Evolutionary conservation across 2,888 invertebrate species (phyloP).

Genomic region (Leptodirus hochenwartii): DNA sequence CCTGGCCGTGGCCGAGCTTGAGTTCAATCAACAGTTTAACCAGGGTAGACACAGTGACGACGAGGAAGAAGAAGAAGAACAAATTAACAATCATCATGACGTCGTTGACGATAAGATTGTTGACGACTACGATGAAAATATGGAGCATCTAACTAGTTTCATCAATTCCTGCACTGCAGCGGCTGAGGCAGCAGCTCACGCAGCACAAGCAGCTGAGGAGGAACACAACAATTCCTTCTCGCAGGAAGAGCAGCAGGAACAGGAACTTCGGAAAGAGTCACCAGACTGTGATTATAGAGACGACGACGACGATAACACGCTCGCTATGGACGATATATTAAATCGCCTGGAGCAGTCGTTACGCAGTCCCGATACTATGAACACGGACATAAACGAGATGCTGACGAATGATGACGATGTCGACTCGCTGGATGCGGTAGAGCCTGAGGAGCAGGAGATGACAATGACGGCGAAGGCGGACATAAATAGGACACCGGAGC

Average conservation of each 20-base stretch:
- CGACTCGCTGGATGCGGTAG: slow-evolving; percentile 1
- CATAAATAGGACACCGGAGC: too few species aligned
- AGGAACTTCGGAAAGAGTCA: slow-evolving; percentile 15
- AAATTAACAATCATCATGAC: too few species aligned
- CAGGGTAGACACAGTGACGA: slow-evolving; percentile 19
- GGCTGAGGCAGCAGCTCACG: neutral
- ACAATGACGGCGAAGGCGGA: too few species aligned
- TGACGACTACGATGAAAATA: slow-evolving; percentile 18
- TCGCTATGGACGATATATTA: slow-evolving; percentile 38
- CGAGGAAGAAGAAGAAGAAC: slow-evolving; percentile 12
- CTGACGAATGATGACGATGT: slow-evolving; percentile 9
- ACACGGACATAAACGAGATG: slow-evolving; percentile 13
- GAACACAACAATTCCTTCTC: neutral
- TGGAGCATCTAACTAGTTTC: slow-evolving; percentile 20
- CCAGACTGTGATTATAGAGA: slow-evolving; percentile 27
- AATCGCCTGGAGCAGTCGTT: slow-evolving; percentile 43
- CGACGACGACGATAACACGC: slow-evolving; percentile 25
- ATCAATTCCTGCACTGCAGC: slow-evolving; percentile 18
- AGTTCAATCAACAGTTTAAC: slow-evolving; percentile 38
- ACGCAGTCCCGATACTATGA: slow-evolving; percentile 23
- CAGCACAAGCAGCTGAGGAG: slow-evolving; percentile 2
- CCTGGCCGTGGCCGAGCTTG: slow-evolving; percentile 43
- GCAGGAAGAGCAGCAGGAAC: neutral
- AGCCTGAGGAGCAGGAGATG: neutral
- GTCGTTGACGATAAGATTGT: too few species aligned